phyloP scores from a whole-genome alignment of 2,797 vertebrate species.

The Chaetophractus vellerosus region DNA sequence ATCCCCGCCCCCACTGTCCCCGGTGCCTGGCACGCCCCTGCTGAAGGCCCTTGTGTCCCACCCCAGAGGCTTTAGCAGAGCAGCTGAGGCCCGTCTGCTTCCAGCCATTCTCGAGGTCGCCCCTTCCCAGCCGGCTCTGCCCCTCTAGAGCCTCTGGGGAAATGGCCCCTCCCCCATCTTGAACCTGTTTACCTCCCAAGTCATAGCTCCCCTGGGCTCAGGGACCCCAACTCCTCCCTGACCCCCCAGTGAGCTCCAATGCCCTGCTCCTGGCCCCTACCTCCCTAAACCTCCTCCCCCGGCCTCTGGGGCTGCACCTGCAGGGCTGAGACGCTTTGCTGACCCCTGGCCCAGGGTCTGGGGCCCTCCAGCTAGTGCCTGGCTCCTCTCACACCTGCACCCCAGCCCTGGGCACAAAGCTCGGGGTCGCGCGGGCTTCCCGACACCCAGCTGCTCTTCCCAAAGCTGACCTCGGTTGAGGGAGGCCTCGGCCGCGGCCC shows the following conservation, averaged over 20 bases:
- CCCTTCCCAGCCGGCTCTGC: not conserved
- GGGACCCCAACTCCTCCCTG: not conserved
- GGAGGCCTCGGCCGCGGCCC: rapidly evolving
- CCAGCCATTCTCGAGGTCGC: rapidly evolving
- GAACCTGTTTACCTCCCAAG: not conserved
- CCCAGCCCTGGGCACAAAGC: not conserved
- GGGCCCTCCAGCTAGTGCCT: rapidly evolving
- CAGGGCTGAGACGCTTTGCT: not conserved
- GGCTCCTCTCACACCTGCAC: not conserved
- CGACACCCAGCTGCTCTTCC: too few relatives aligned
- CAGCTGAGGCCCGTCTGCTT: not conserved
- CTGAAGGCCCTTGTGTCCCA: too few relatives aligned
- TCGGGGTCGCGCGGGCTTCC: rapidly evolving
- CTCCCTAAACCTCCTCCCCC: too few relatives aligned
- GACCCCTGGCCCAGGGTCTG: not conserved
- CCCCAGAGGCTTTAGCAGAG: too few relatives aligned
- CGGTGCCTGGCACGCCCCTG: rapidly evolving
- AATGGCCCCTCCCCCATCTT: not conserved
- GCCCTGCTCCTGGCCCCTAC: rapidly evolving
- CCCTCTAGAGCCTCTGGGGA: not conserved
- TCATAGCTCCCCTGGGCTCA: not conserved
- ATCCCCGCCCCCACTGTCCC: not conserved
- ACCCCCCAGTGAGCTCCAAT: not conserved
- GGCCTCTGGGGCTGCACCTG: rapidly evolving
- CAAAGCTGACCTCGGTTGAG: not conserved